Percentiles rank a stretch among this genome's conserved stretches.
phyloP scores from a whole-genome alignment of 2,113 vertebrate species.

The Cranoglanis bouderius region DNA sequence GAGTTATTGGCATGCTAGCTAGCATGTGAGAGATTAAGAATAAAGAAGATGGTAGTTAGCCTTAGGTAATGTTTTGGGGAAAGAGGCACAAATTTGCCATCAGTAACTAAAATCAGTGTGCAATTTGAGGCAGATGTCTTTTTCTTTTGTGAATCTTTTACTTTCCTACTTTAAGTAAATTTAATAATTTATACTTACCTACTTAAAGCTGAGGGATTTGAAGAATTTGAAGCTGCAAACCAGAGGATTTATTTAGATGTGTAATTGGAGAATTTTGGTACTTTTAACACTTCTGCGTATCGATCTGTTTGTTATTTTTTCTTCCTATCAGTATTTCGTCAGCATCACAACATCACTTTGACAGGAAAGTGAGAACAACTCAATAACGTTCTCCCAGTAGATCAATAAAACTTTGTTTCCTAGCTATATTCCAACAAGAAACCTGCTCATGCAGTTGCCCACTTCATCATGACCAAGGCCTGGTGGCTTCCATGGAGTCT shows the following conservation, averaged over 20 bases:
- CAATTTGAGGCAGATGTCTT: background rate
- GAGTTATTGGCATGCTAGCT: background rate
- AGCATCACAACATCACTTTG: background rate
- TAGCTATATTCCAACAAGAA: background rate
- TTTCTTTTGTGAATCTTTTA: background rate
- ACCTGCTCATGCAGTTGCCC: conserved; percentile 44
- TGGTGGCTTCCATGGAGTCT: conserved; percentile 51
- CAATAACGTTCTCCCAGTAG: background rate
- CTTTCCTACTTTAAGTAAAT: background rate
- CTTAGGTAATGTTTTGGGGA: background rate
- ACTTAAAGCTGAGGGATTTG: background rate
- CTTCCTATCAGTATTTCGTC: background rate
- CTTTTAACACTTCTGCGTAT: background rate
- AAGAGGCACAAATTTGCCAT: background rate
- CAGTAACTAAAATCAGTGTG: background rate
- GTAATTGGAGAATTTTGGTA: background rate
- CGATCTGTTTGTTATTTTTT: background rate
- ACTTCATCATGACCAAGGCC: conserved; percentile 57
- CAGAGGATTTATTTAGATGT: background rate
- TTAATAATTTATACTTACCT: background rate
- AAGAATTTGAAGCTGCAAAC: background rate
- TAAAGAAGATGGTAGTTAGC: background rate
- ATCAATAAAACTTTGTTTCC: conserved; percentile 3
- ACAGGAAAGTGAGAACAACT: background rate
- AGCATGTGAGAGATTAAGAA: background rate